phyloP scores from a whole-genome alignment of 2,888 invertebrate species.

The Thalpophila matura region DNA sequence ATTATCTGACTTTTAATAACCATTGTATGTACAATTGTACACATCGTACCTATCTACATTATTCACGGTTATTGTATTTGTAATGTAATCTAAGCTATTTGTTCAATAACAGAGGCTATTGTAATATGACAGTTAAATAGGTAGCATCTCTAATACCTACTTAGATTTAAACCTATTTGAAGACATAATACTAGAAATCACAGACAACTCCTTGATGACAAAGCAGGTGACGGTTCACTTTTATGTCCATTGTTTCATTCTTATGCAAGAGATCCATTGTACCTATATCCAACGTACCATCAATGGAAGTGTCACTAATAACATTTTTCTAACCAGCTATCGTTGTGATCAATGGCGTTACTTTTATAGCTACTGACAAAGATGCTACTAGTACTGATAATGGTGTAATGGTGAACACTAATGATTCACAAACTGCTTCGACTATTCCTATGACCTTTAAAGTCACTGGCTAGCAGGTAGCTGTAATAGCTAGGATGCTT shows the following conservation, averaged over 20 bases:
- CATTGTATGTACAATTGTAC: constrained; percentile 16
- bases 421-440: constrained; percentile 15
- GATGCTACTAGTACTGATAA: neutral
- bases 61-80: constrained; percentile 14
- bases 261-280: constrained; percentile 24
- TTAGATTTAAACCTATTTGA: neutral
- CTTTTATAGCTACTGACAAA: neutral
- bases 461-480: constrained; percentile 35
- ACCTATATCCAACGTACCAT: constrained; percentile 5
- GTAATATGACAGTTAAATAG: constrained; percentile 5
- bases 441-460: constrained; percentile 36
- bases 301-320: constrained; percentile 12
- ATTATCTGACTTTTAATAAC: constrained; percentile 24
- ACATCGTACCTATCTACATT: constrained; percentile 21
- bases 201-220: constrained; percentile 6
- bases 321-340: constrained; percentile 23
- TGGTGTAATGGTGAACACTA: too few species aligned
- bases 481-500: constrained; percentile 16
- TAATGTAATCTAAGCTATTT: constrained; percentile 16
- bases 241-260: constrained; percentile 28
- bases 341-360: neutral
- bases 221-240: constrained; percentile 9
- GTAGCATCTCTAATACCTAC: neutral
- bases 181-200: constrained; percentile 7
- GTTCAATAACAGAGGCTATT: constrained; percentile 6